Evolutionary conservation across 1,140 invertebrate genomes (phyloP), one percentile per base, ranked within the genome.

Genomic region (Brachionus paranguensis): DNA sequence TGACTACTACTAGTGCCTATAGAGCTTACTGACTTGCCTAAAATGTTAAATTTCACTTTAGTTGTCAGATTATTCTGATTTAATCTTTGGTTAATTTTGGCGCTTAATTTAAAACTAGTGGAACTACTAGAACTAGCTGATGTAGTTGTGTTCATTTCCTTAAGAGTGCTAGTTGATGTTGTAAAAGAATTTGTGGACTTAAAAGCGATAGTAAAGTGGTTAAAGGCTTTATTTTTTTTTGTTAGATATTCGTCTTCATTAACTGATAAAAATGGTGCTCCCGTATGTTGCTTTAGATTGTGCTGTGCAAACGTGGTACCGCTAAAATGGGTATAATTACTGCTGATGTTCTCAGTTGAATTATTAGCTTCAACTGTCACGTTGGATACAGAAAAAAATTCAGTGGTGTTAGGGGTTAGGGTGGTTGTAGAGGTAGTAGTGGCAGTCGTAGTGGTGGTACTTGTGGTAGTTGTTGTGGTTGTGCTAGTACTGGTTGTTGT

Each of bases 171-270:
- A 41, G 70, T 74, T 43, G 70, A 41, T 29, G 65, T 41, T 37
- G 70, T 17, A n/a, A 43, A 43, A 45, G 70, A 43, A 45, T 20
- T 10, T 43, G 11, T 74, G 41, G 33, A 43, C 41, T 72, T 72
- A 41, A 3, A 72, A 72, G 68, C 68, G 68, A 72, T 72, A 72
- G 68, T 72, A 72, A 72, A 72, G 68, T 76, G 43, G 20, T 76
- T 76, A 76, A 76, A 76, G 17, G 43, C 72, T 43, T 41, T 43
- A 17, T n/a, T 72, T 20, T 72, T 43, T 43, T 72, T 72, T 3
- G 37, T 72, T 72, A 43, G 17, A 41, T 43, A 72, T 72, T 41
- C 68, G 17, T 72, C 41, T 37, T 72, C 68, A 41, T 72, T 41
- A 72, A 72, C 29, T 43, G 68, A 72, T 72, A 72, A 43, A 60